Evolutionary conservation across 2,113 vertebrate species (phyloP).

Genomic region (Crotalus helleri): DNA sequence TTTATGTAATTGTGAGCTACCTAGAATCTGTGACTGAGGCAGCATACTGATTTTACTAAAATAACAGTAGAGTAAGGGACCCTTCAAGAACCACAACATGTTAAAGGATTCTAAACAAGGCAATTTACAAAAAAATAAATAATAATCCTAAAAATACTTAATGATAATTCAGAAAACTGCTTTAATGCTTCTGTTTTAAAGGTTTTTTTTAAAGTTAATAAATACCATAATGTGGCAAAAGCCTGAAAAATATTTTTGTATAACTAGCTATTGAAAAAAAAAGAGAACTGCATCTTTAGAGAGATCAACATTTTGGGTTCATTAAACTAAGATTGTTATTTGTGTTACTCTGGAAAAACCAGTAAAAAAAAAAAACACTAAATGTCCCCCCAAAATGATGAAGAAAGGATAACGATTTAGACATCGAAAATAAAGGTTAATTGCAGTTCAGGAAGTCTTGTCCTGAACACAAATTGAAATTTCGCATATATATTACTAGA

Average conservation of each 20-base stretch:
- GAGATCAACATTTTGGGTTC: not conserved
- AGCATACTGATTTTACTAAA: not conserved
- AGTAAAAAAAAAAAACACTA: not conserved
- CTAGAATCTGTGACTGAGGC: not conserved
- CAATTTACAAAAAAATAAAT: not conserved
- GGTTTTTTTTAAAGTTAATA: not conserved
- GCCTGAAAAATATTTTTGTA: not conserved
- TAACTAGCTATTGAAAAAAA: not conserved
- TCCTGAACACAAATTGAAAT: not conserved
- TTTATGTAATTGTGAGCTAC: not conserved
- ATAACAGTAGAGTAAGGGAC: not conserved
- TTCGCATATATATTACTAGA: slow-evolving; percentile 38
- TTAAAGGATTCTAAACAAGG: not conserved
- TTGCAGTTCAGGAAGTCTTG: not conserved
- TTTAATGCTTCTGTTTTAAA: not conserved
- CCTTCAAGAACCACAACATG: not conserved
- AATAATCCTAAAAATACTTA: not conserved
- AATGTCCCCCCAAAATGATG: slow-evolving; percentile 29
- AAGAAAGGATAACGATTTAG: slow-evolving; percentile 14
- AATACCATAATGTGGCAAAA: not conserved
- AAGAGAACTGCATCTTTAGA: not conserved
- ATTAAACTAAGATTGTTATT: slow-evolving; percentile 8
- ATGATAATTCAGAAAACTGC: not conserved
- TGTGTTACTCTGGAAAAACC: slow-evolving; percentile 39
- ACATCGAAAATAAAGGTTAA: slow-evolving; percentile 5